A percentile compares a stretch with the other conserved stretches of the same genome.
These are phyloP conservation scores for Marronus borbonicus DNA, from an alignment of 2,888 invertebrate species.

Conservation along the genomic window DNA sequence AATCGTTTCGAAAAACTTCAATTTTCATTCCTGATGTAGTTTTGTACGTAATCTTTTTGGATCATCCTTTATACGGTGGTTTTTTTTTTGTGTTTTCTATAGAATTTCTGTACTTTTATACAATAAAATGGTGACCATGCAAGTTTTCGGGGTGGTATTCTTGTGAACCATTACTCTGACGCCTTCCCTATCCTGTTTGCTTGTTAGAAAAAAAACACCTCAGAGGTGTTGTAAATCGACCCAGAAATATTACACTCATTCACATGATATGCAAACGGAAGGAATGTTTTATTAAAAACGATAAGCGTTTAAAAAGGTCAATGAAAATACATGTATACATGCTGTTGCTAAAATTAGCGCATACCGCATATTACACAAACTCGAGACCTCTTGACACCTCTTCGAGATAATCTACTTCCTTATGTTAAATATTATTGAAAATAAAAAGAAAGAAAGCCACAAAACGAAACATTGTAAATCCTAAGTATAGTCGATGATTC, in stretches of 20 bases:
- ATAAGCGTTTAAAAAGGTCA: too few species aligned
- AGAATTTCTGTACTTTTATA: constrained; percentile 64
- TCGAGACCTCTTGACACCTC: constrained; percentile 37
- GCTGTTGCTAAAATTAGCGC: constrained; percentile 26
- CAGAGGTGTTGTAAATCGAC: neutral
- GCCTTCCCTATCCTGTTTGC: neutral
- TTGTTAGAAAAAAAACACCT: too few species aligned
- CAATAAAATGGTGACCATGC: constrained; percentile 55
- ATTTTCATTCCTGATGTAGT: constrained; percentile 60
- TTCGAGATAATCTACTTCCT: constrained; percentile 33
- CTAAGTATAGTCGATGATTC: too few species aligned
- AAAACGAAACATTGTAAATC: neutral
- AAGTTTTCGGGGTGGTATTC: constrained; percentile 11
- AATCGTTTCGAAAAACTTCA: constrained; percentile 53
- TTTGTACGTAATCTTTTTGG: constrained; percentile 55
- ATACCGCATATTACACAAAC: constrained; percentile 3
- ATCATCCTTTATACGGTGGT: constrained; percentile 54
- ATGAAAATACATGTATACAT: neutral
- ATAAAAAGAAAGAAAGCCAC: neutral
- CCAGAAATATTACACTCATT: neutral
- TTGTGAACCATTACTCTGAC: neutral
- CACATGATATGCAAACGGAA: too few species aligned
- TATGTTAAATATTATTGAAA: constrained; percentile 10
- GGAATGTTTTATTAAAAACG: neutral
- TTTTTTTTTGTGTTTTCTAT: constrained; percentile 60